These are phyloP conservation scores for Bubo scandiacus DNA, from an alignment of 2,113 vertebrate species.

Conservation along the genomic window DNA sequence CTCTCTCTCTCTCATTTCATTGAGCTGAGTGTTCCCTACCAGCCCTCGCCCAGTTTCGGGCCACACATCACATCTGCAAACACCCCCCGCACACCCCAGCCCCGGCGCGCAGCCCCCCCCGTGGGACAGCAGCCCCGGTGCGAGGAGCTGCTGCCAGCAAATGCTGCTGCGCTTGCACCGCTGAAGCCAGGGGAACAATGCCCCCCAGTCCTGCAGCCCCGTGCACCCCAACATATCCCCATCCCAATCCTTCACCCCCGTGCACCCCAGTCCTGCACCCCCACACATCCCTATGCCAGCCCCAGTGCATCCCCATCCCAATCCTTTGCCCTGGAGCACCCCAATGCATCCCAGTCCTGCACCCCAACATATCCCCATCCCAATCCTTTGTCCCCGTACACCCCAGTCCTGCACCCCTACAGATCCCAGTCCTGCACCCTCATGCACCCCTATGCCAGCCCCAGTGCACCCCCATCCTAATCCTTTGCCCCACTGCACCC, in stretches of 20 bases:
- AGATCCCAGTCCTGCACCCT: not conserved
- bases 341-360: too few relatives aligned
- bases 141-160: too few relatives aligned
- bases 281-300: too few relatives aligned
- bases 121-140: not conserved
- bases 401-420: too few relatives aligned
- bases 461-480: not conserved
- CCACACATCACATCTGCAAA: not conserved
- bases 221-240: not conserved
- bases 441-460: too few relatives aligned
- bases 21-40: not conserved
- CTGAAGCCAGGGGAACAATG: not conserved
- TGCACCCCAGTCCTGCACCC: not conserved
- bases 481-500: too few relatives aligned
- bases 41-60: not conserved
- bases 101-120: too few relatives aligned
- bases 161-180: accelerated
- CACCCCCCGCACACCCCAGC: not conserved
- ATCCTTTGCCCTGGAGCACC: too few relatives aligned
- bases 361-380: too few relatives aligned
- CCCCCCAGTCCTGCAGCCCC: not conserved
- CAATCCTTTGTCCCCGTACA: too few relatives aligned
- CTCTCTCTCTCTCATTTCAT: accelerated
- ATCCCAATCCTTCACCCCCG: not conserved
- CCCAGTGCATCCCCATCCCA: not conserved